Evolutionary conservation across 2,797 vertebrate species (phyloP).

Genomic region (Rhincodon typus): DNA sequence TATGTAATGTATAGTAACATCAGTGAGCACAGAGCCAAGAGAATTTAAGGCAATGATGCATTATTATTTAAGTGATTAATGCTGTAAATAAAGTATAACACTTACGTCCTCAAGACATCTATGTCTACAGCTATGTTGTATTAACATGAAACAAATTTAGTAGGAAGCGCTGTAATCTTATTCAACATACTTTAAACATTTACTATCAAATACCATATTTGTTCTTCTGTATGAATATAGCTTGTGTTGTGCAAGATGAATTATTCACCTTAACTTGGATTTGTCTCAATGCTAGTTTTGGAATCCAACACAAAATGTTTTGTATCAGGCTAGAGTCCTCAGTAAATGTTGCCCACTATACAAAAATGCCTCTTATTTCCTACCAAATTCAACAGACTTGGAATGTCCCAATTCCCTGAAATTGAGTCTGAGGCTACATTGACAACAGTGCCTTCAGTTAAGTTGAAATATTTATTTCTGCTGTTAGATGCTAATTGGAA

Average conservation of each 20-base stretch:
- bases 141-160: background rate
- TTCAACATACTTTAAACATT: background rate
- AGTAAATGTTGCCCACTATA: background rate
- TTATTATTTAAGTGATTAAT: too few species aligned
- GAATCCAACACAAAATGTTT: background rate
- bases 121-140: background rate
- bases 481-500: background rate
- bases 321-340: background rate
- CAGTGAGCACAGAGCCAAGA: too few species aligned
- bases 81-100: too few species aligned
- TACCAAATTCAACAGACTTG: constrained; percentile 17
- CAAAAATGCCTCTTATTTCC: constrained; percentile 21
- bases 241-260: background rate
- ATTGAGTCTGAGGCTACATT: background rate
- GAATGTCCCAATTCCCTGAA: constrained; percentile 24
- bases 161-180: background rate
- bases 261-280: background rate
- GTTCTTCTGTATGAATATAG: background rate
- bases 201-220: background rate
- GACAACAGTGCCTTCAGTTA: constrained; percentile 4
- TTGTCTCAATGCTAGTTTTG: constrained; percentile 17
- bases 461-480: constrained; percentile 22
- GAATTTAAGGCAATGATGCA: too few species aligned
- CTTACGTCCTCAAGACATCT: too few species aligned
- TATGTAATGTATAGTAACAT: too few species aligned